These are phyloP conservation scores for Luffia ferchaultella DNA, from an alignment of 2,888 invertebrate genomes.

Conservation along the genomic window DNA sequence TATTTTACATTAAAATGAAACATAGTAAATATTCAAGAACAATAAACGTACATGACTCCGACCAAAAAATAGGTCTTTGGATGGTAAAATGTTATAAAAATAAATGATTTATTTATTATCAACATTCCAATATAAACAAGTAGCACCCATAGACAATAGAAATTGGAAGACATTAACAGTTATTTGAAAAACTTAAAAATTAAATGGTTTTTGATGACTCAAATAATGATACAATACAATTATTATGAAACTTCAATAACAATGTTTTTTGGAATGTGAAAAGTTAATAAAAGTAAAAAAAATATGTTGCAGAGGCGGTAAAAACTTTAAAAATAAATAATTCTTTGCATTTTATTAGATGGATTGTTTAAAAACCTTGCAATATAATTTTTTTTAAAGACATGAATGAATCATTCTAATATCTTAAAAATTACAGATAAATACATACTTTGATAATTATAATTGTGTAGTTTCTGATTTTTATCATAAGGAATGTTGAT, in stretches of 20 bases:
- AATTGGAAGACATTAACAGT: constrained; percentile 8
- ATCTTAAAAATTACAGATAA: too few species aligned
- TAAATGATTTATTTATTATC: not conserved
- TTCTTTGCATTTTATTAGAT: too few species aligned
- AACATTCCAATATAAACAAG: constrained; percentile 9
- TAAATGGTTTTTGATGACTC: constrained; percentile 26
- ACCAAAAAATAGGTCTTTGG: constrained; percentile 43
- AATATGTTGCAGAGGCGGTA: too few species aligned
- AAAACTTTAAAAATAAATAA: too few species aligned
- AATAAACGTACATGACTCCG: constrained; percentile 59
- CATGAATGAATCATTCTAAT: too few species aligned
- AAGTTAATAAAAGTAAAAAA: constrained; percentile 1
- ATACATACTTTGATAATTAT: too few species aligned
- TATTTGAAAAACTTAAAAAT: constrained; percentile 3
- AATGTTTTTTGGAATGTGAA: constrained; percentile 16
- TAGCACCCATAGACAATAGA: constrained; percentile 17
- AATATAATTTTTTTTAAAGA: too few species aligned
- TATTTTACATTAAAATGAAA: constrained; percentile 44
- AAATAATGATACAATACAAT: constrained; percentile 50
- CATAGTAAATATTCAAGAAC: constrained; percentile 32
- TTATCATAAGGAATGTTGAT: constrained; percentile 7
- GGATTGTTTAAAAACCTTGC: too few species aligned
- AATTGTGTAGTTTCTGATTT: constrained; percentile 7
- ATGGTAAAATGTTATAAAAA: not conserved
- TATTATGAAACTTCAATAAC: constrained; percentile 49